phyloP scores from a whole-genome alignment of 2,888 invertebrate species.

The Venusia cambrica region DNA sequence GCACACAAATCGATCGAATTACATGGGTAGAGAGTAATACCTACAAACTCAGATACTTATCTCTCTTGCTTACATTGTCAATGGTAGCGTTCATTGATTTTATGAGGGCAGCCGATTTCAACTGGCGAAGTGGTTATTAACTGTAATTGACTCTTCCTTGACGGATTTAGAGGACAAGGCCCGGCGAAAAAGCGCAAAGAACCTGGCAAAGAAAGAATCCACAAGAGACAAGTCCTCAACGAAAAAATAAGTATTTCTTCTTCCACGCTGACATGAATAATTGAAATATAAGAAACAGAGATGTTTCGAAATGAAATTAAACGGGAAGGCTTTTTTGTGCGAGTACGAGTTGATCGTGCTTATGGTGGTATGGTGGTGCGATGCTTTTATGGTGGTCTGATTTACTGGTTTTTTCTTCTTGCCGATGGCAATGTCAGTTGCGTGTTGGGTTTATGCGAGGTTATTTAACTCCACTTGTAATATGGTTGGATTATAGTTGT shows the following conservation, averaged over 20 bases:
- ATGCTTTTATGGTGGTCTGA: constrained; percentile 21
- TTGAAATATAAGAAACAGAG: constrained; percentile 50
- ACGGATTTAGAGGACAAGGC: constrained; percentile 48
- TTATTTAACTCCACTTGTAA: constrained; percentile 18
- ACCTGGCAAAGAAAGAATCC: constrained; percentile 56
- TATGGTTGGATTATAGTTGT: too few species aligned
- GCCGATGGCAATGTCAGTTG: constrained; percentile 21
- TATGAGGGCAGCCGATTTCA: constrained; percentile 16
- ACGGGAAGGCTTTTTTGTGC: too few species aligned
- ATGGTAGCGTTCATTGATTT: constrained; percentile 13
- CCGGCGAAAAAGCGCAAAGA: constrained; percentile 45
- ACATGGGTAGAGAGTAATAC: too few species aligned
- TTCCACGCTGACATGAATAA: constrained; percentile 46
- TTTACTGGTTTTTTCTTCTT: constrained; percentile 20
- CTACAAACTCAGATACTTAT: too few species aligned
- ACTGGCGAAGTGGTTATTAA: constrained; percentile 38
- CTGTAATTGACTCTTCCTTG: constrained; percentile 50
- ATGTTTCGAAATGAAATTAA: constrained; percentile 36
- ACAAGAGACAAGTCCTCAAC: constrained; percentile 51
- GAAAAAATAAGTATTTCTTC: constrained; percentile 48
- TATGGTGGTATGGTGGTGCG: constrained; percentile 13
- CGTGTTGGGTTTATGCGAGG: constrained; percentile 19
- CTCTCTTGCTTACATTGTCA: constrained; percentile 17
- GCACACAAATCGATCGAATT: too few species aligned
- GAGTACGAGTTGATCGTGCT: too few species aligned